Conservation (phyloP, 64 coral and sea anemone genomes). For the Montipora efflorescens region DNA sequence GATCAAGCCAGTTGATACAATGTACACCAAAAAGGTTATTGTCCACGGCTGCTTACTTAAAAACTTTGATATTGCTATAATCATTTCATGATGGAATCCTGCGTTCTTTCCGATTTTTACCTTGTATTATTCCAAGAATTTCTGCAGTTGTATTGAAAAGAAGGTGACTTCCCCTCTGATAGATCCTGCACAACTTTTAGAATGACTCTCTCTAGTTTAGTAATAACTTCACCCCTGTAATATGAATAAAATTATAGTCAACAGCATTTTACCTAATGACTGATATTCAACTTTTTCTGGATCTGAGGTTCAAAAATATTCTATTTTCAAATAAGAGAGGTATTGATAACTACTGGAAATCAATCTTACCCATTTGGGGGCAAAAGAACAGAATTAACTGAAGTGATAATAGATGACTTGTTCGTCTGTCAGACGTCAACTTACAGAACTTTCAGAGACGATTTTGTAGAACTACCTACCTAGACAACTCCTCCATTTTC, state of each 20-base stretch:
- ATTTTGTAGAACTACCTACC: slow-evolving; percentile 28
- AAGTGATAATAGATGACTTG: too few species aligned
- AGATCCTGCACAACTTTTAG: slow-evolving; percentile 64
- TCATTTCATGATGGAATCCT: background rate
- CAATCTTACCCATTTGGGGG: too few species aligned
- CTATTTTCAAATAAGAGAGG: too few species aligned
- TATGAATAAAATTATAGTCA: background rate
- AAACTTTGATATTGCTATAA: too few species aligned
- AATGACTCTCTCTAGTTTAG: slow-evolving; percentile 74
- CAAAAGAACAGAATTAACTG: too few species aligned
- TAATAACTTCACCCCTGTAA: slow-evolving; percentile 70
- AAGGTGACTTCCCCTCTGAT: slow-evolving; percentile 56
- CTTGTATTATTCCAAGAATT: slow-evolving; percentile 86
- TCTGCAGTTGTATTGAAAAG: slow-evolving; percentile 81
- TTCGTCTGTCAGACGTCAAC: background rate
- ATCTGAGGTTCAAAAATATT: too few species aligned
- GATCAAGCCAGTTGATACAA: too few species aligned
- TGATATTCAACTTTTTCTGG: background rate
- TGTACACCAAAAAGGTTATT: too few species aligned
- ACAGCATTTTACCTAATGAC: background rate
- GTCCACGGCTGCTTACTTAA: too few species aligned
- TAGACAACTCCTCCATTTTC: slow-evolving; percentile 47
- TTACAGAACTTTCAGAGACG: slow-evolving; percentile 28
- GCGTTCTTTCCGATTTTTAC: slow-evolving; percentile 28
- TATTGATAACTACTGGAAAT: too few species aligned